Evolutionary conservation across 2,797 vertebrate species (phyloP).

Genomic region (Knipowitschia caucasica): DNA sequence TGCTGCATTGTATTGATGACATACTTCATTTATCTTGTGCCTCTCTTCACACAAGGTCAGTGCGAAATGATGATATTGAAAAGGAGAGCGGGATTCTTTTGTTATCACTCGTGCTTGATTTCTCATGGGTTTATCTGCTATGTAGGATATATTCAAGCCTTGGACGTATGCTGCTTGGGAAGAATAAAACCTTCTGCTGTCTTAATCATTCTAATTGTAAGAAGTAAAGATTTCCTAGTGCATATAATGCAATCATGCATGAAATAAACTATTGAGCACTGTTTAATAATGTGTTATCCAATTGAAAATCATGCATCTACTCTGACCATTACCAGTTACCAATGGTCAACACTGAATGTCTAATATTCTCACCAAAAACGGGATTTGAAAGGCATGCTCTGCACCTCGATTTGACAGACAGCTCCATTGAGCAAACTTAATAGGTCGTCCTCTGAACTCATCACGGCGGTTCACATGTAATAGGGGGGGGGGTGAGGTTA

Average conservation of each 20-base stretch:
- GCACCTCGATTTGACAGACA: no score
- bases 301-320: no score
- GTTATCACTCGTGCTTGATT: constrained; percentile 13
- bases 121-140: neutral
- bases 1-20: constrained; percentile 7
- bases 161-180: neutral
- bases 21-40: constrained; percentile 8
- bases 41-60: constrained; percentile 2
- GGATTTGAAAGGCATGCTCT: no score
- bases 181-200: neutral
- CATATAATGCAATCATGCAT: neutral
- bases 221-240: neutral
- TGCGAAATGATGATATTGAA: constrained; percentile 11
- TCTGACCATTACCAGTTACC: no score
- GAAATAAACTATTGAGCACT: no score
- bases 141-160: constrained; percentile 17
- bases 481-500: no score
- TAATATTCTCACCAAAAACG: no score
- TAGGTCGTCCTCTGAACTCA: no score
- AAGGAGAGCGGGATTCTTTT: constrained; percentile 8
- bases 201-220: neutral
- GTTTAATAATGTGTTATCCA: no score
- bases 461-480: no score
- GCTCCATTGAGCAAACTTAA: no score
- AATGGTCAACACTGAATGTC: no score